Evolutionary conservation across 1,140 invertebrate species (phyloP).

Genomic region (Aphidius gifuensis): DNA sequence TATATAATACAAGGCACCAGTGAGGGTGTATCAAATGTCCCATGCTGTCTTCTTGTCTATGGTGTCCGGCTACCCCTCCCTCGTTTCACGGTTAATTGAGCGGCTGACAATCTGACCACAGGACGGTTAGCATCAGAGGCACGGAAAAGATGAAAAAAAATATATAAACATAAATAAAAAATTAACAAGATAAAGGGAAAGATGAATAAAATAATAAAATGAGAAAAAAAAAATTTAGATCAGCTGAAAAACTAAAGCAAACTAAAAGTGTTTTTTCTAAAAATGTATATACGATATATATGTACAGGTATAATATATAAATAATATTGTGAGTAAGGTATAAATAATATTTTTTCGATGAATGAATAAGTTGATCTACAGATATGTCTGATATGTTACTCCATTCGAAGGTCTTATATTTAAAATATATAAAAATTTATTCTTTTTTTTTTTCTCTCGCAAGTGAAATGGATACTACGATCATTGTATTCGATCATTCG

Average conservation of each 20-base stretch:
- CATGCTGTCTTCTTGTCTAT: constrained; percentile 37
- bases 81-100: constrained; percentile 57
- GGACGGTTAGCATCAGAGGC: constrained; percentile 42
- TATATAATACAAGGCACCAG: constrained; percentile 24
- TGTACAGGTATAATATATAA: neutral
- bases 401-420: constrained; percentile 6
- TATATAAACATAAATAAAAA: neutral
- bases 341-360: constrained; percentile 5
- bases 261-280: neutral
- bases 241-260: neutral
- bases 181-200: neutral
- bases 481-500: constrained; percentile 7
- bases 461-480: constrained; percentile 19
- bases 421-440: neutral
- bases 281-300: neutral
- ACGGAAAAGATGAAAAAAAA: neutral
- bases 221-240: neutral
- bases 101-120: constrained; percentile 54
- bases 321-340: too few species aligned
- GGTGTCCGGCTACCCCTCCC: constrained; percentile 50
- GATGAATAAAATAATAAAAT: neutral
- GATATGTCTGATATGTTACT: constrained; percentile 2
- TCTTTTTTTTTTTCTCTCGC: constrained; percentile 12
- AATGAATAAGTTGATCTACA: constrained; percentile 16
- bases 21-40: constrained; percentile 54